Base-by-base conservation (phyloP, 2,113 vertebrate genomes). In the Lamprotornis superbus region DNA sequence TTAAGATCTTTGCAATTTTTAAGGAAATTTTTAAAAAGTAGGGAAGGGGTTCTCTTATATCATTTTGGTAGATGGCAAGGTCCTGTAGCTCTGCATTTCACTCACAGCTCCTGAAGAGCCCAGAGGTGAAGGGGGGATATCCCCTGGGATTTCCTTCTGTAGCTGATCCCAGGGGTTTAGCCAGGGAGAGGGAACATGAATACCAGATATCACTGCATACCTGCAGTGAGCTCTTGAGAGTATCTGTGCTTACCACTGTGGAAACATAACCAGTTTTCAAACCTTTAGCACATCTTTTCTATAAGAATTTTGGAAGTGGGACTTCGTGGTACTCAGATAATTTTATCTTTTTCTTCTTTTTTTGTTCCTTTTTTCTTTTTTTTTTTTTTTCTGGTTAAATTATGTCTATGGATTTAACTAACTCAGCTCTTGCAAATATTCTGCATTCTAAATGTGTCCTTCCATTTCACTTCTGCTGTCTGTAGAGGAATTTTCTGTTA, bases 1-100 rank as follows among this genome's bases (percentile, higher is more conserved):
- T 86, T 65, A 44, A 76, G 47, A 70, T 30, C 13, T 27, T 82
- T 3, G 6, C 2, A 0, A 0, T 4, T 46, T 90, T 27, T 5
- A 19, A 25, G 46, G 11, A 78, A 55, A 33, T 33, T 53, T 22
- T 1, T 0, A 6, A 24, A 52, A 84, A 47, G 17, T 28, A 6
- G 14, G 1, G 13, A 35, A 3, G 6, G 13, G 10, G 9, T 30
- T 88, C 23, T 84, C 4, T 28, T 75, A 0, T 79, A 33, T 50
- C 14, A 4, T 76, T 11, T 52, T 57, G n/a, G 33, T 44, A 56
- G n/a, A 44, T 69, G 13, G 16, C 11, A 56, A 56, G 5, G 8
- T 80, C n/a, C 21, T 79, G 2, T n/a, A 52, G 39, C 16, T 83
- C 44, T 80, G 10, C 22, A 18, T 77, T 92, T 93, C 70, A 52